phyloP scores from a whole-genome alignment of 2,888 invertebrate species.

The Acheta domesticus region DNA sequence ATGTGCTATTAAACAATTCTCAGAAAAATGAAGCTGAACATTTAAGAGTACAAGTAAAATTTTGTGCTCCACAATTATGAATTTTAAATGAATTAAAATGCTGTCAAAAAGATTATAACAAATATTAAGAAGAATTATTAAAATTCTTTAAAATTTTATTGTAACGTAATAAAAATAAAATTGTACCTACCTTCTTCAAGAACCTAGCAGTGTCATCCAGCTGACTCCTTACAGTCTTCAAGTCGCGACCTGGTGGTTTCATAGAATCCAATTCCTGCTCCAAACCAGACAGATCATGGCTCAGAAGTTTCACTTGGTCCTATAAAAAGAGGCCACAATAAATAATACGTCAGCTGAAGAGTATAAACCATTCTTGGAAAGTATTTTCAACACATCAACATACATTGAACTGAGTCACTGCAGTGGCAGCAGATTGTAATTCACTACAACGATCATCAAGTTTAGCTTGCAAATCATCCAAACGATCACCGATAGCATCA shows the following conservation, averaged over 20 bases:
- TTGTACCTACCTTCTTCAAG: slow-evolving; percentile 56
- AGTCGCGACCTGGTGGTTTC: slow-evolving; percentile 83
- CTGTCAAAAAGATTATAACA: too few relatives aligned
- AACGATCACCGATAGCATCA: slow-evolving; percentile 69
- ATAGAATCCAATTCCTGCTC: slow-evolving; percentile 82
- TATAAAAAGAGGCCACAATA: slow-evolving; percentile 36
- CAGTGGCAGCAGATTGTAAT: slow-evolving; percentile 80
- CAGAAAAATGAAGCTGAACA: not conserved
- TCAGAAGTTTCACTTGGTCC: slow-evolving; percentile 78
- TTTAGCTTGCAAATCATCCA: slow-evolving; percentile 70
- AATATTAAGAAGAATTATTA: not conserved
- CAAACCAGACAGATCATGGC: slow-evolving; percentile 70
- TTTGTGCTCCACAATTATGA: too few relatives aligned
- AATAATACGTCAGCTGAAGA: not conserved
- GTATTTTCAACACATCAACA: slow-evolving; percentile 35
- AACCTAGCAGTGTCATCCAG: slow-evolving; percentile 72
- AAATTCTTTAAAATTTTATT: not conserved
- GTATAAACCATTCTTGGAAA: not conserved
- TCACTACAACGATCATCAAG: slow-evolving; percentile 75
- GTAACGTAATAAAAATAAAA: not conserved
- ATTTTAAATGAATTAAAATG: too few relatives aligned
- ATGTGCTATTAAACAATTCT: not conserved
- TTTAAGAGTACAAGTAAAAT: not conserved
- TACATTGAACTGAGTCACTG: slow-evolving; percentile 80
- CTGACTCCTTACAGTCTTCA: slow-evolving; percentile 78